Conservation (phyloP, 2,797 vertebrate species). For the Spatula clypeata region DNA sequence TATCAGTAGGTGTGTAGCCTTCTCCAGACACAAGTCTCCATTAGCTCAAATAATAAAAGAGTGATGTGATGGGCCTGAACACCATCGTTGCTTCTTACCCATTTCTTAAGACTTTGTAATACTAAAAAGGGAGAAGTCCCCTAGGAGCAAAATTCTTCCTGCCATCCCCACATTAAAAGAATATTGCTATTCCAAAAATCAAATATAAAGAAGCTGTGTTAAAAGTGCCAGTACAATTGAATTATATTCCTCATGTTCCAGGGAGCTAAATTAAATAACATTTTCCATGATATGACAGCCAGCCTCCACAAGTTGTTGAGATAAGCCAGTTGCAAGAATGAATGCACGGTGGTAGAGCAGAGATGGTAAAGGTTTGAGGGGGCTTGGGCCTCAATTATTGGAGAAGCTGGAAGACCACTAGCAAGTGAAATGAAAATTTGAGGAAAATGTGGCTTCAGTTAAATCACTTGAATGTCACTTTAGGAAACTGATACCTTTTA, state of each 20-base stretch:
- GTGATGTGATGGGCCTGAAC: background rate
- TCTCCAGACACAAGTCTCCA: background rate
- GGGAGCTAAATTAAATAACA: background rate
- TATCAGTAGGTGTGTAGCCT: background rate
- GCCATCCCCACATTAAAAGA: background rate
- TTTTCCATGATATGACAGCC: background rate
- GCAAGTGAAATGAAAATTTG: background rate
- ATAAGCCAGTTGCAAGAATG: background rate
- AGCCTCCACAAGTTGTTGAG: background rate
- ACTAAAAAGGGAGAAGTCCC: background rate
- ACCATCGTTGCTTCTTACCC: background rate
- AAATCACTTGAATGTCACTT: background rate
- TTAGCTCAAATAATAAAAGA: background rate
- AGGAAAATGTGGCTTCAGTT: background rate
- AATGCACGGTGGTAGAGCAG: rapidly evolving
- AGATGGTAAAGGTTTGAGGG: background rate
- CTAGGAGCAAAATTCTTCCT: background rate
- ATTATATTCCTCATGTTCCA: background rate
- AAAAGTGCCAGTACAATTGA: background rate
- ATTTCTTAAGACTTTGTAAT: background rate
- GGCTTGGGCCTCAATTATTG: background rate
- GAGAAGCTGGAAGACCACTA: background rate
- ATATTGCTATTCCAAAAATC: background rate
- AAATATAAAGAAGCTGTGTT: background rate
- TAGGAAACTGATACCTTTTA: background rate